Evolutionary conservation across 2,888 invertebrate genomes (phyloP), one percentile per base, ranked within the genome.

Genomic region (Globia sparganii): DNA sequence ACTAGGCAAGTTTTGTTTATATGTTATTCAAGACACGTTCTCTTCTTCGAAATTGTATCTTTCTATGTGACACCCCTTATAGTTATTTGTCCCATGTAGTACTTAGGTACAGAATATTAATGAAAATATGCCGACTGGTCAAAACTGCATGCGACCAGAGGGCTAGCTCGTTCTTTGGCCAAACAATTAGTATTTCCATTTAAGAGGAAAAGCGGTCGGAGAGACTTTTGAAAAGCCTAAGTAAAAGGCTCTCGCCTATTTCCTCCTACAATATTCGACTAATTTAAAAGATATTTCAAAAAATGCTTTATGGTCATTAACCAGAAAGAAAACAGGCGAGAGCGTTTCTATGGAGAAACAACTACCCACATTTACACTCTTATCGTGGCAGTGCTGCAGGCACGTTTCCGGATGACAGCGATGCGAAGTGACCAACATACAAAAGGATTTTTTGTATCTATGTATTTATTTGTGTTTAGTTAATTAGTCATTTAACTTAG

Each of bases 11-110:
- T 71, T 73, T 18, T 65, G 56, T 68, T 75, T 43, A 18, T 53
- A 31, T 25, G 40, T 18, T 61, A 84, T 68, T 75, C 81, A 31
- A 68, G 59, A 46, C 80, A 80, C 70, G 79, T 84, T 53, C 25
- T 61, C 65, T 49, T 59, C 58, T 68, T 53, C 68, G 43, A 69
- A 81, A 80, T 73, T 53, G 37, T 34, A 70, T 84, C 5, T 73
- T 28, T 62, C 6, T 58, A 37, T 53, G n/a, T 46, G 37, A 53
- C 53, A 61, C 6, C n/a, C 28, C 49, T 25, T 43, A 53, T 43
- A 53, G 3, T 64, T 71, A 58, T 59, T 34, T 25, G 4, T 58
- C 25, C 31, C 66, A 13, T 40, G 40, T 61, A 13, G 9, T 53
- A 80, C 25, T 40, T 65, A n/a, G n/a, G n/a, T n/a, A 58, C 11